These are phyloP conservation scores for Sturnira hondurensis DNA, from an alignment of 2,113 vertebrate genomes.

Conservation along the genomic window DNA sequence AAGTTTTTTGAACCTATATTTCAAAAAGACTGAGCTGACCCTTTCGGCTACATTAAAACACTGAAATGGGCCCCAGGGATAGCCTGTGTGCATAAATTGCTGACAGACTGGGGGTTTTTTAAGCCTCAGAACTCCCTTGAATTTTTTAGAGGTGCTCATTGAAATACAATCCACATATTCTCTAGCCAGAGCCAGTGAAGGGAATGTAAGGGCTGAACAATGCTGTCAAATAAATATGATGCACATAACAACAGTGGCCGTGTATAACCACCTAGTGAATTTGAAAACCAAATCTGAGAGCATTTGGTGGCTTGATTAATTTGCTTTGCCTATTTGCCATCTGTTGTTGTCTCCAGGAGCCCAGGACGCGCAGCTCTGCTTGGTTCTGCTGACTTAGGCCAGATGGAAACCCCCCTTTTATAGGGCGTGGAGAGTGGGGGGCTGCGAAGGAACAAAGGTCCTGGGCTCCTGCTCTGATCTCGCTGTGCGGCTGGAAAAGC, in stretches of 20 bases:
- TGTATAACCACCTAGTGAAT: constrained; percentile 35
- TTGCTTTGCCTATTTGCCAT: constrained; percentile 56
- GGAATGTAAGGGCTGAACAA: neutral
- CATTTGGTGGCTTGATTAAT: constrained; percentile 63
- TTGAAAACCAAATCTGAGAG: constrained; percentile 65
- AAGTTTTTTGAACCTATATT: neutral
- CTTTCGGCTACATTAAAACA: neutral
- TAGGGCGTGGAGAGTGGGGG: neutral
- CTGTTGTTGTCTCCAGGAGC: constrained; percentile 60
- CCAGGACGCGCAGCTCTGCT: neutral
- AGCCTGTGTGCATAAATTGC: neutral
- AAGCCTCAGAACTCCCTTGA: neutral
- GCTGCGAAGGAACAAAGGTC: constrained; percentile 14
- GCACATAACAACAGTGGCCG: neutral
- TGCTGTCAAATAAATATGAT: constrained; percentile 53
- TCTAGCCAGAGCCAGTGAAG: constrained; percentile 16
- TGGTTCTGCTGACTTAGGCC: constrained; percentile 32
- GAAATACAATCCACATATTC: constrained; percentile 36
- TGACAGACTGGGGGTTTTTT: neutral
- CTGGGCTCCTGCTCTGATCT: neutral
- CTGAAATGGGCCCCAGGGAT: neutral
- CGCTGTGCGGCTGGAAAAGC: neutral
- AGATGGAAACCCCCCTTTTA: constrained; percentile 42
- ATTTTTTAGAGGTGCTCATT: constrained; percentile 33
- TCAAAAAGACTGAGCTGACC: neutral